phyloP scores from a whole-genome alignment of 2,888 invertebrate genomes.

The Nomada hirtipes region DNA sequence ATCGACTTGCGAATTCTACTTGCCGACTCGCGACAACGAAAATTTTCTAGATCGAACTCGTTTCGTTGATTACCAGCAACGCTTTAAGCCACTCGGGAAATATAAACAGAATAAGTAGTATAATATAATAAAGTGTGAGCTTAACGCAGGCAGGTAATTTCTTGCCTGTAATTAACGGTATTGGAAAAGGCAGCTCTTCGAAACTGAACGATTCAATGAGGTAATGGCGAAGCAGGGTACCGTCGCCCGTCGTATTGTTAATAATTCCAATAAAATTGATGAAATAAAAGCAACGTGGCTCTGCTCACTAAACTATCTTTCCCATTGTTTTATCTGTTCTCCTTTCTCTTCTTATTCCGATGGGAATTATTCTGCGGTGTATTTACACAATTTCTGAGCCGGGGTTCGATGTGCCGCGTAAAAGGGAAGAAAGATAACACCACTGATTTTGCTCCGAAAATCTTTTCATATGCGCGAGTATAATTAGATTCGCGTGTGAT shows the following conservation, averaged over 20 bases:
- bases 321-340: background rate
- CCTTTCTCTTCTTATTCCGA: background rate
- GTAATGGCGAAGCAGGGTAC: conserved; percentile 22
- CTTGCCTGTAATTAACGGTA: background rate
- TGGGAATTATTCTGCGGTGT: background rate
- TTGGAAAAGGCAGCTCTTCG: background rate
- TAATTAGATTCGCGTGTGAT: conserved; percentile 61
- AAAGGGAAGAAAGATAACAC: background rate
- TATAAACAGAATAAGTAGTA: conserved; percentile 4
- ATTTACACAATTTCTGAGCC: conserved; percentile 48
- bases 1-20: background rate
- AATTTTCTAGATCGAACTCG: background rate
- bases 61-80: background rate
- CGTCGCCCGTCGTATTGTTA: conserved; percentile 59
- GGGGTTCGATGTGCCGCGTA: conserved; percentile 40
- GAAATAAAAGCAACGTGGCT: conserved; percentile 23
- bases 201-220: conserved; percentile 10
- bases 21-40: conserved; percentile 27
- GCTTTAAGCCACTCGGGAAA: background rate
- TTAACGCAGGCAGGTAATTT: background rate
- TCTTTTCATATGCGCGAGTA: conserved; percentile 18
- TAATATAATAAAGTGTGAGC: background rate
- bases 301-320: conserved; percentile 7
- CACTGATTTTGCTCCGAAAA: conserved; percentile 33
- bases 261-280: conserved; percentile 62